Evolutionary conservation across 2,113 vertebrate species (phyloP).

Genomic region (Pholis gunnellus): DNA sequence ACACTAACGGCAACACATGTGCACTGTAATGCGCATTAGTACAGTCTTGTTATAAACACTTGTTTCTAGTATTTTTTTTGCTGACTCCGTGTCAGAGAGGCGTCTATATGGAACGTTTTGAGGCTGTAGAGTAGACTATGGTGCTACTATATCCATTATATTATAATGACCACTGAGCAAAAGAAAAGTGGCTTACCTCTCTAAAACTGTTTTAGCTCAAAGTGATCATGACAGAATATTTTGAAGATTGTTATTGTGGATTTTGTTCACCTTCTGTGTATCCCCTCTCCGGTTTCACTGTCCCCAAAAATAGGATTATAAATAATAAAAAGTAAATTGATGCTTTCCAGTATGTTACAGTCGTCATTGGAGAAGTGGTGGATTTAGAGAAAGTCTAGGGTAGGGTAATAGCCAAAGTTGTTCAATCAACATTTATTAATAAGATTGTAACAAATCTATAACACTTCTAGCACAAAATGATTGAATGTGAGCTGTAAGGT

Average conservation of each 20-base stretch:
- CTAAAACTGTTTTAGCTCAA: too few relatives aligned
- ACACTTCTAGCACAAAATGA: background rate
- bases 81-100: background rate
- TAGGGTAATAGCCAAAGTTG: background rate
- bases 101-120: background rate
- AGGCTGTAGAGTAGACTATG: background rate
- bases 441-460: background rate
- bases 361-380: background rate
- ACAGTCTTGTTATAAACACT: background rate
- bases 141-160: background rate
- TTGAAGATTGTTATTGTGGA: background rate
- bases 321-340: background rate
- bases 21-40: background rate
- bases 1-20: background rate
- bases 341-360: background rate
- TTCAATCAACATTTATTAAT: background rate
- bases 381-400: background rate
- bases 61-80: background rate
- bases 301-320: background rate
- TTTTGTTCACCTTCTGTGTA: background rate
- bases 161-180: background rate
- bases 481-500: background rate
- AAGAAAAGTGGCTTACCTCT: background rate
- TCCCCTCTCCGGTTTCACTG: background rate
- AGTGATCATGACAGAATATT: background rate